Conservation (phyloP, 2,797 vertebrate genomes). For the Glyptemys insculpta region DNA sequence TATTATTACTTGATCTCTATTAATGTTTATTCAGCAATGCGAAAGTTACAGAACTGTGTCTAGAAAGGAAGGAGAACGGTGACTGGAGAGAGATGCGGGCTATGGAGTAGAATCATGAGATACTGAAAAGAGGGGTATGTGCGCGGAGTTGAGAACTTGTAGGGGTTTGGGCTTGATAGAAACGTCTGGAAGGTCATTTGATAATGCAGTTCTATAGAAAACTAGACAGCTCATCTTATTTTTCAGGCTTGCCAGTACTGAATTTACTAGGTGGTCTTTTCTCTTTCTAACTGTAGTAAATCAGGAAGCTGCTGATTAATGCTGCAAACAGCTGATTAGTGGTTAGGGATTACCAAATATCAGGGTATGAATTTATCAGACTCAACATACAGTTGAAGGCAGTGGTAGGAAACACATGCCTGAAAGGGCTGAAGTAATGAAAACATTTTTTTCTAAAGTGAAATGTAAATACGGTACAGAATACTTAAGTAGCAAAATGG, state of each 20-base stretch:
- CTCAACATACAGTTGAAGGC: not conserved
- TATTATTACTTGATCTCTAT: not conserved
- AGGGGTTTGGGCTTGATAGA: not conserved
- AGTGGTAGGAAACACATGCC: fast-evolving
- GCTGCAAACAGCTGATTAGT: not conserved
- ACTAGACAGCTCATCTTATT: not conserved
- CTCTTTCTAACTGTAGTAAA: fast-evolving
- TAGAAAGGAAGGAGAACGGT: not conserved
- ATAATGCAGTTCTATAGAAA: constrained; percentile 28
- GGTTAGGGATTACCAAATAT: not conserved
- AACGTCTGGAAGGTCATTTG: not conserved
- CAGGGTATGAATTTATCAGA: not conserved
- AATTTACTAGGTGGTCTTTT: not conserved
- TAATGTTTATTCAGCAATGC: not conserved
- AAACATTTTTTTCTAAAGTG: not conserved
- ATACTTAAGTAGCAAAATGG: not conserved
- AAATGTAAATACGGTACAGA: not conserved
- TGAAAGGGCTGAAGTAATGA: not conserved
- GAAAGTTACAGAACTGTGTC: not conserved
- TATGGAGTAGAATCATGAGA: not conserved
- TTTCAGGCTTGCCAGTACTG: fast-evolving
- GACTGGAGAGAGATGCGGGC: not conserved
- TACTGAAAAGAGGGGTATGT: constrained; percentile 14
- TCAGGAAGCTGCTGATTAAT: constrained; percentile 56
- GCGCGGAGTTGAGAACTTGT: constrained; percentile 37